phyloP scores from a whole-genome alignment of 1,140 invertebrate species.

The Ceratitis capitata region DNA sequence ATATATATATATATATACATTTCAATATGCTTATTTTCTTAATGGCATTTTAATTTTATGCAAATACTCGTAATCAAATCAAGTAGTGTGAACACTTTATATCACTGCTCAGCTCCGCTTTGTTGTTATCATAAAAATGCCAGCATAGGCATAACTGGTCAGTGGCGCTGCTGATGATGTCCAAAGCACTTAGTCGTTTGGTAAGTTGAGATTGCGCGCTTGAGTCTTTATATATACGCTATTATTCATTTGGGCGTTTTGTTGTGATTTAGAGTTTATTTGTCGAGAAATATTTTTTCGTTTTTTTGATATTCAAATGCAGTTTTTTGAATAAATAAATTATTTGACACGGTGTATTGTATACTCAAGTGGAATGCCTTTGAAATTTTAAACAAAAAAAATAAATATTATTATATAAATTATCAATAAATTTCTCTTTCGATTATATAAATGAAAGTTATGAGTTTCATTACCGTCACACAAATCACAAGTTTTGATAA shows the following conservation, averaged over 20 bases:
- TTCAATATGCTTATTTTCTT: too few relatives aligned
- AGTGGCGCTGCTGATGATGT: neutral
- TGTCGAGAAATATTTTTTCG: neutral
- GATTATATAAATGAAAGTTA: neutral
- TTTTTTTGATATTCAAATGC: too few relatives aligned
- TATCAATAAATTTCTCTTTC: neutral
- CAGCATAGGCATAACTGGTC: neutral
- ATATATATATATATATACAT: too few relatives aligned
- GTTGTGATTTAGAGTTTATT: neutral
- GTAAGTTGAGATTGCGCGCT: neutral
- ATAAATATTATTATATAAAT: neutral
- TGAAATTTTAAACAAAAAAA: neutral
- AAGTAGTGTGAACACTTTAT: too few relatives aligned
- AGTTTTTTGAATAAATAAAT: neutral
- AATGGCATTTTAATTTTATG: too few relatives aligned
- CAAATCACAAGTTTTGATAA: neutral
- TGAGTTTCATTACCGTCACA: neutral
- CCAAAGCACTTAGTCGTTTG: neutral
- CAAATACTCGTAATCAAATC: too few relatives aligned
- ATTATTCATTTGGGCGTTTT: neutral
- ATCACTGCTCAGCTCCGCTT: too few relatives aligned
- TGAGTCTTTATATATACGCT: neutral
- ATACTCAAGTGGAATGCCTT: neutral
- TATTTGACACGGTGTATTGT: neutral
- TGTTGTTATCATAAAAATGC: neutral